Evolutionary conservation across 2,888 invertebrate genomes (phyloP).

Genomic region (Cosmia pyralina): DNA sequence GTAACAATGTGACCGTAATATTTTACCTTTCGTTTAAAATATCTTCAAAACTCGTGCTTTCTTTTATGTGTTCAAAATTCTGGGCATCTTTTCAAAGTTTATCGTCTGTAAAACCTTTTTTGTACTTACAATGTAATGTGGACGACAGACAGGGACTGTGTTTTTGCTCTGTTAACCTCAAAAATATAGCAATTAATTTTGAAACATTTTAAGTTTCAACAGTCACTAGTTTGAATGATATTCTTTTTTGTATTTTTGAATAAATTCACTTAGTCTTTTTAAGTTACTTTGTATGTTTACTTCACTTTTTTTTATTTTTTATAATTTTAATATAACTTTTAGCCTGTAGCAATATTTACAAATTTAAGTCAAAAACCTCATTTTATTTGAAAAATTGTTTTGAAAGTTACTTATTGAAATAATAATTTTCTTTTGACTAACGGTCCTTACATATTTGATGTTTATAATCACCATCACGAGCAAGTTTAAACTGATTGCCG

Average conservation of each 20-base stretch:
- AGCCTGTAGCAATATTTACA: slow-evolving; percentile 14
- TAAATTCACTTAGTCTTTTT: neutral
- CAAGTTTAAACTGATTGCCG: neutral
- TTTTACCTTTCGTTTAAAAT: slow-evolving; percentile 15
- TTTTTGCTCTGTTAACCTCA: neutral
- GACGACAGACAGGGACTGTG: neutral
- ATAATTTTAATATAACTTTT: slow-evolving; percentile 3
- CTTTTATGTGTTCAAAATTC: slow-evolving; percentile 16
- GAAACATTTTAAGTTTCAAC: neutral
- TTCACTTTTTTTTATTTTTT: neutral
- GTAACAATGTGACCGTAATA: neutral
- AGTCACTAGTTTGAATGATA: neutral
- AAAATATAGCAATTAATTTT: neutral
- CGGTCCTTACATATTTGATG: neutral
- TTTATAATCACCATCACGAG: neutral
- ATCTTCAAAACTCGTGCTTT: slow-evolving; percentile 18
- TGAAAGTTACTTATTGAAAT: neutral
- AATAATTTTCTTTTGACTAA: neutral
- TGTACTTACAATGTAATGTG: slow-evolving; percentile 23
- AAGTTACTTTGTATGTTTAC: neutral
- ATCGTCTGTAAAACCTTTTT: slow-evolving; percentile 36
- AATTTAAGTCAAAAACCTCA: neutral
- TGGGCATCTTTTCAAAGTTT: slow-evolving; percentile 35
- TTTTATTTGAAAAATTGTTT: neutral
- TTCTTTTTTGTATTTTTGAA: neutral